Evolutionary conservation across 2,888 invertebrate genomes (phyloP).

Genomic region (Scaptomyza tumidula): DNA sequence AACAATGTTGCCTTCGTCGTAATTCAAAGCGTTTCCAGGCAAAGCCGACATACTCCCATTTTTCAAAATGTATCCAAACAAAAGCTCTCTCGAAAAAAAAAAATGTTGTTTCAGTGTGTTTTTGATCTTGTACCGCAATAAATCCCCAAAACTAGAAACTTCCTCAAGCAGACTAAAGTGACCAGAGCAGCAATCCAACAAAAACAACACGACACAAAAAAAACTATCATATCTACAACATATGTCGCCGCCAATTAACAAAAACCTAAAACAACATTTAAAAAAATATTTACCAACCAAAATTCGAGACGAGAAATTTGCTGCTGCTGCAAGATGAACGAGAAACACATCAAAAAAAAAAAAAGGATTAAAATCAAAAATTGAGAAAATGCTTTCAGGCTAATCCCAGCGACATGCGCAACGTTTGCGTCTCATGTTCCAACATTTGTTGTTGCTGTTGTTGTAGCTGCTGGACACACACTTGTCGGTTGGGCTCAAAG

Average conservation of each 20-base stretch:
- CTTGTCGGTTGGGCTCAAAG: constrained; percentile 78
- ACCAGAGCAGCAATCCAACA: constrained; percentile 26
- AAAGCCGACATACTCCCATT: constrained; percentile 60
- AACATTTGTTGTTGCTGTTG: constrained; percentile 35
- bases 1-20: constrained; percentile 4
- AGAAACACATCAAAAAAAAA: constrained; percentile 42
- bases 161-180: constrained; percentile 61
- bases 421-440: constrained; percentile 66
- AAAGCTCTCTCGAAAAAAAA: constrained; percentile 33
- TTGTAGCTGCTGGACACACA: constrained; percentile 69
- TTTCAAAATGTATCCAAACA: constrained; percentile 40
- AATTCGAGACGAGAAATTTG: constrained; percentile 35
- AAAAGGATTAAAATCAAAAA: constrained; percentile 70
- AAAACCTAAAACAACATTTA: constrained; percentile 69
- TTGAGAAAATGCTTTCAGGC: constrained; percentile 78
- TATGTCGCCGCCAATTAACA: constrained; percentile 81
- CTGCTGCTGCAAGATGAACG: constrained; percentile 50
- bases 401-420: constrained; percentile 77
- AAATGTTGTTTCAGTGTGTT: constrained; percentile 6
- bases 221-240: constrained; percentile 66
- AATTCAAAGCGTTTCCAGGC: constrained; percentile 43
- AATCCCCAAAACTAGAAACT: constrained; percentile 74
- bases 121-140: constrained; percentile 71
- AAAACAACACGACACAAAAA: constrained; percentile 16
- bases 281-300: constrained; percentile 63